Percentiles rank a stretch among this genome's conserved stretches.
Conservation (phyloP, 2,797 vertebrate genomes). For the Sylvia borin region DNA sequence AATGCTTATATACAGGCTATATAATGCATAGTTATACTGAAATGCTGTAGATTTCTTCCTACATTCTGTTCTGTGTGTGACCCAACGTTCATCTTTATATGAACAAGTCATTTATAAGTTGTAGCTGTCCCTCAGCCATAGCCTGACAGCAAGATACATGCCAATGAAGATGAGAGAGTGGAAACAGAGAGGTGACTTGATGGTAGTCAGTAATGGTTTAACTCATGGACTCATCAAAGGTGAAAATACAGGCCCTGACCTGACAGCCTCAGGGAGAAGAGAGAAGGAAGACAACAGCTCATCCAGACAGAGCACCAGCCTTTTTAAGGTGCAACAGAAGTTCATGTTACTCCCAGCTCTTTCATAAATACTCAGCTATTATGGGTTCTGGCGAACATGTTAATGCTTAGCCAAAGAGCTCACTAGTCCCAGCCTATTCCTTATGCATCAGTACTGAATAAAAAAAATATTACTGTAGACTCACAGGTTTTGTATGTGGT, state of each 20-base stretch:
- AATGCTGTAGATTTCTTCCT: background rate
- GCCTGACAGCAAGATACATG: background rate
- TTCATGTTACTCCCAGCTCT: background rate
- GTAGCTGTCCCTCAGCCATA: background rate
- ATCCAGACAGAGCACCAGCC: background rate
- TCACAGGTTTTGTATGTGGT: background rate
- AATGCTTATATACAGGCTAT: background rate
- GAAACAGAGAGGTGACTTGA: background rate
- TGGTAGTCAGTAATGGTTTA: background rate
- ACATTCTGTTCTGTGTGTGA: background rate
- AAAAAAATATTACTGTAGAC: background rate
- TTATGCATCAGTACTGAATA: background rate
- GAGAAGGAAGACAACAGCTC: background rate
- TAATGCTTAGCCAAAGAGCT: background rate
- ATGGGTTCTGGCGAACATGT: background rate
- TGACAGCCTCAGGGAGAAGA: background rate
- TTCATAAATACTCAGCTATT: background rate
- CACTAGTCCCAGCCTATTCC: background rate
- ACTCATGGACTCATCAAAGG: background rate
- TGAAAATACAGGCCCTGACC: background rate
- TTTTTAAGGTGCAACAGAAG: background rate
- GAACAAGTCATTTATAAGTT: background rate
- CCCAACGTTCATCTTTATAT: background rate
- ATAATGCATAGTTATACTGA: background rate
- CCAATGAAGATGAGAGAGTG: background rate